Percentiles rank a stretch among this genome's conserved stretches.
Conservation (phyloP, 2,113 vertebrate genomes). For the Eulemur rufifrons region DNA sequence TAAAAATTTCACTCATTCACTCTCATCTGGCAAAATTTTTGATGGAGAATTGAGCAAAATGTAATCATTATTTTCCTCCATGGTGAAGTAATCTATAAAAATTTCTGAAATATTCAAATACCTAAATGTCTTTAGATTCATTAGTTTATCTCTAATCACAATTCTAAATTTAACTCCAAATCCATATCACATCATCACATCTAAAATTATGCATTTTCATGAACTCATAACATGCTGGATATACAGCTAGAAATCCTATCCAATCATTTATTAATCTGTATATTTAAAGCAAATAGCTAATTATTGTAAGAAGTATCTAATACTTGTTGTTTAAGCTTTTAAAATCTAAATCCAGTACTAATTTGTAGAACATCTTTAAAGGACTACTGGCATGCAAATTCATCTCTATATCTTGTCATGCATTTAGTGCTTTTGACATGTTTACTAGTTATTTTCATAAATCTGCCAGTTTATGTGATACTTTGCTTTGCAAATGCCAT, state of each 20-base stretch:
- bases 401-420: background rate
- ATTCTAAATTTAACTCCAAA: background rate
- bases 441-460: background rate
- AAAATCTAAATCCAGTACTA: background rate
- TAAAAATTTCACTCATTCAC: background rate
- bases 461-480: background rate
- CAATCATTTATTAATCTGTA: background rate
- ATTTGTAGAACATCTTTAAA: background rate
- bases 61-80: background rate
- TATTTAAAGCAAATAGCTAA: background rate
- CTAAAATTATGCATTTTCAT: background rate
- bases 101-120: background rate
- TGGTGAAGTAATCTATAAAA: background rate
- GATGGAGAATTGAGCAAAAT: background rate
- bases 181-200: background rate
- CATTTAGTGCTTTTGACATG: background rate
- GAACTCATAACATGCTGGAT: background rate
- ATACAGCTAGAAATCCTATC: background rate
- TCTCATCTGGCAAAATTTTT: background rate
- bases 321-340: background rate
- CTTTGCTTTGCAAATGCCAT: background rate
- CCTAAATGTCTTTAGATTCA: background rate
- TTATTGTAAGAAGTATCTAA: background rate
- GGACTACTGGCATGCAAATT: background rate
- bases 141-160: background rate